These are phyloP conservation scores for Paedocypris micromegethes DNA, from an alignment of 2,797 vertebrate species.

Conservation along the genomic window DNA sequence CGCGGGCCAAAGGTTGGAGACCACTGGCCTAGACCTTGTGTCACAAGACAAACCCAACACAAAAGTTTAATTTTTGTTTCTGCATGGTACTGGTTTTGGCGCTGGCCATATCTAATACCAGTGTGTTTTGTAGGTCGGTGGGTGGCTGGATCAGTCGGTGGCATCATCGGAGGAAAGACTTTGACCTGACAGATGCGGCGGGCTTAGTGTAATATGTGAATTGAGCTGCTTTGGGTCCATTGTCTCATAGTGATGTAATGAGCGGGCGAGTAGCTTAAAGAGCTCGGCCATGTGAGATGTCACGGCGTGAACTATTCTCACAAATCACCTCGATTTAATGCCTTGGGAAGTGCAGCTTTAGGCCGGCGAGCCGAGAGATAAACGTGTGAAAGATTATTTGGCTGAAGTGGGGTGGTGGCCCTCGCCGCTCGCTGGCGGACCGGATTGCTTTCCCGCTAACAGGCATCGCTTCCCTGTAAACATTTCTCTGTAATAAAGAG, in stretches of 20 bases:
- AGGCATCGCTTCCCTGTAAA: constrained; percentile 19
- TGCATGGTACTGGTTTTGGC: constrained; percentile 35
- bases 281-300: constrained; percentile 34
- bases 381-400: constrained; percentile 66
- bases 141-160: constrained; percentile 43
- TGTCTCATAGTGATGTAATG: constrained; percentile 54
- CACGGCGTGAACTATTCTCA: constrained; percentile 56
- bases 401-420: constrained; percentile 58
- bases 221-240: constrained; percentile 41
- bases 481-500: constrained; percentile 17
- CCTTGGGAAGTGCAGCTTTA: constrained; percentile 58
- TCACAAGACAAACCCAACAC: no score
- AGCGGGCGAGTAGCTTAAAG: constrained; percentile 55
- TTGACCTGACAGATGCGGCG: constrained; percentile 64
- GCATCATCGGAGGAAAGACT: constrained; percentile 36
- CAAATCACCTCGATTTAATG: constrained; percentile 64
- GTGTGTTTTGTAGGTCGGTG: constrained; percentile 19
- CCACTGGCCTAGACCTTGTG: no score
- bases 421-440: constrained; percentile 43
- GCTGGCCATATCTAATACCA: constrained; percentile 48
- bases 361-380: constrained; percentile 60
- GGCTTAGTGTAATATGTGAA: constrained; percentile 65
- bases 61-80: no score
- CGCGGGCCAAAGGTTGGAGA: no score
- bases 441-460: constrained; percentile 18